Evolutionary conservation across 2,888 invertebrate species (phyloP), one percentile per base, ranked within the genome.

Genomic region (Amaurobius ferox): DNA sequence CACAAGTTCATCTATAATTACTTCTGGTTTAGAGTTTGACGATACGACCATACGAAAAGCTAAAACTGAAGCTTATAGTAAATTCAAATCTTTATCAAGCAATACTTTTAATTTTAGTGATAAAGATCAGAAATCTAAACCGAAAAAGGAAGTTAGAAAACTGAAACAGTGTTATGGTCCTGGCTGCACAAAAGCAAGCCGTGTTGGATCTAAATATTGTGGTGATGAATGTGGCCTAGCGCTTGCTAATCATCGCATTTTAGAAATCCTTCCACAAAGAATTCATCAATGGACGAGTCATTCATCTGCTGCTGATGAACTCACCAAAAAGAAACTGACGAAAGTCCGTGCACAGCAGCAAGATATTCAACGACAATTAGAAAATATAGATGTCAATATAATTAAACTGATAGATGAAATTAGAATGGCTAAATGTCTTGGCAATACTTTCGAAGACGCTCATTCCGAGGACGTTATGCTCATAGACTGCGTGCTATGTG

Each of bases 151-250:
- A 9, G 16, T 16, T 5, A n/a, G n/a, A n/a, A 23, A 1, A 2
- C 28, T 28, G 16, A 62, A 16, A 13, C 81, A 83, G 7, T 83
- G 81, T 26, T 70, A 76, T 13, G 81, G 81, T 2, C 81, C 81
- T 0, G 81, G 70, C 0, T 83, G 81, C 26, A 39, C 40, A 2
- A 71, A 48, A 9, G 76, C 70, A 1, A 70, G 76, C 5, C 48
- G 76, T 9, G 16, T n/a, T 6, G 39, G 44, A 40, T 83, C 81
- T 7, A 83, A 83, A 26, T 83, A 83, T 13, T 83, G 81, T 44
- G 70, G 76, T 30, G 76, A 83, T 11, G 39, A 32, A 0, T 83
- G 81, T 1, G 81, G 81, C 0, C 62, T 76, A 0, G 62, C 30
- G 1, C 71, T 83, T 1, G 81, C 39, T 0, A 83, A 0, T 0